Evolutionary conservation across 2,113 vertebrate genomes (phyloP).

Genomic region (Thryonomys swinderianus): DNA sequence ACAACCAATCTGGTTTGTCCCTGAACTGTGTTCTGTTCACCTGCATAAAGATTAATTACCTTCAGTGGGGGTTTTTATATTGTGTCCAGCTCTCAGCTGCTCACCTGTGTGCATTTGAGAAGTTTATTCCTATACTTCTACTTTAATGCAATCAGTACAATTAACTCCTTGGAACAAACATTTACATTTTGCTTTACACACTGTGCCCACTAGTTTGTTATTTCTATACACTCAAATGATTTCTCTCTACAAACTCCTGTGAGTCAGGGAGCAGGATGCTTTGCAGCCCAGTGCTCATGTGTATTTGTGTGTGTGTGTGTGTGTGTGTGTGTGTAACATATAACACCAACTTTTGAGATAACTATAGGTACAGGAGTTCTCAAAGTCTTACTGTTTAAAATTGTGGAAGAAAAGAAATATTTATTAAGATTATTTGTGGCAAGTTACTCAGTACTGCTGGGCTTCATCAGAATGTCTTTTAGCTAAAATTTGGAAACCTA

Average conservation of each 20-base stretch:
- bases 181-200: background rate
- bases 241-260: background rate
- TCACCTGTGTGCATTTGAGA: background rate
- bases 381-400: background rate
- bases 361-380: background rate
- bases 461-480: constrained; percentile 70
- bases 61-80: background rate
- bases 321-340: background rate
- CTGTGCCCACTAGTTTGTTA: background rate
- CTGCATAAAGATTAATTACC: background rate
- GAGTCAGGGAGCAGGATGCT: background rate
- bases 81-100: background rate
- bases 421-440: constrained; percentile 70
- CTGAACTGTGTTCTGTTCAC: constrained; percentile 8
- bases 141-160: background rate
- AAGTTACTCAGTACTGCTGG: constrained; percentile 69
- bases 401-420: constrained; percentile 49
- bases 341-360: background rate
- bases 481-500: constrained; percentile 70
- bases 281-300: background rate
- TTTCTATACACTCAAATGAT: background rate
- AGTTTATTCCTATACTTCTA: constrained; percentile 19
- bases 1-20: background rate
- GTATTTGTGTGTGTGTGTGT: background rate
- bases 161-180: background rate